These are phyloP conservation scores for Dendronephthya gigantea DNA, from an alignment of 64 coral and sea anemone genomes.

Conservation along the genomic window DNA sequence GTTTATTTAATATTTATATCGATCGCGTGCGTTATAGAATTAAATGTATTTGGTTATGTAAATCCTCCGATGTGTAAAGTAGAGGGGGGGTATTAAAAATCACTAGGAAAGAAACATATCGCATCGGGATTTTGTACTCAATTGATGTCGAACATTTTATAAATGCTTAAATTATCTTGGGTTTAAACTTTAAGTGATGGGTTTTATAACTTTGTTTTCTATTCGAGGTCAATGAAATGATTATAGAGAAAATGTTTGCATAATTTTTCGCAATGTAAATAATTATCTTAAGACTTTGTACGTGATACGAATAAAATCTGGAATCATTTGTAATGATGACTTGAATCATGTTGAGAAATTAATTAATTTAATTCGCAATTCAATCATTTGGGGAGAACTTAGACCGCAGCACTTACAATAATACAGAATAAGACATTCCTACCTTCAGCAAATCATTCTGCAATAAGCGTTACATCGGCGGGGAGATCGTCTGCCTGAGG, in stretches of 20 bases:
- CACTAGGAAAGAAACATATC: not conserved
- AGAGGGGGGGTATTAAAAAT: conserved; percentile 28
- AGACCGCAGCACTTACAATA: too few relatives aligned
- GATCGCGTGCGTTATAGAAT: conserved; percentile 75
- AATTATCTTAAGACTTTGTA: too few relatives aligned
- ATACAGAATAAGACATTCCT: not conserved
- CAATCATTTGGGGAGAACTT: too few relatives aligned
- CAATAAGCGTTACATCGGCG: conserved; percentile 13
- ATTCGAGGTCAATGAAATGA: not conserved
- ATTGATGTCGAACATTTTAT: conserved; percentile 9
- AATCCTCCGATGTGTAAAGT: conserved; percentile 95
- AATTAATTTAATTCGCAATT: too few relatives aligned
- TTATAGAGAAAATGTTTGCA: not conserved
- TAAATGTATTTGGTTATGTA: conserved; percentile 80
- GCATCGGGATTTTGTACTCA: not conserved
- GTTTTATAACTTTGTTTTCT: not conserved
- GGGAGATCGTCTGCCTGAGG: not conserved
- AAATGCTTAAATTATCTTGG: too few relatives aligned
- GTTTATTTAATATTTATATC: conserved; percentile 87
- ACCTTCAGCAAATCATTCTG: conserved; percentile 22
- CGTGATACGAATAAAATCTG: too few relatives aligned
- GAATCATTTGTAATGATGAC: too few relatives aligned
- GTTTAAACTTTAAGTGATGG: not conserved
- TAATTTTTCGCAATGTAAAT: too few relatives aligned
- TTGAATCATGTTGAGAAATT: too few relatives aligned